Base-by-base conservation (phyloP, 1,140 invertebrate species). In the Plutomurus gul region DNA sequence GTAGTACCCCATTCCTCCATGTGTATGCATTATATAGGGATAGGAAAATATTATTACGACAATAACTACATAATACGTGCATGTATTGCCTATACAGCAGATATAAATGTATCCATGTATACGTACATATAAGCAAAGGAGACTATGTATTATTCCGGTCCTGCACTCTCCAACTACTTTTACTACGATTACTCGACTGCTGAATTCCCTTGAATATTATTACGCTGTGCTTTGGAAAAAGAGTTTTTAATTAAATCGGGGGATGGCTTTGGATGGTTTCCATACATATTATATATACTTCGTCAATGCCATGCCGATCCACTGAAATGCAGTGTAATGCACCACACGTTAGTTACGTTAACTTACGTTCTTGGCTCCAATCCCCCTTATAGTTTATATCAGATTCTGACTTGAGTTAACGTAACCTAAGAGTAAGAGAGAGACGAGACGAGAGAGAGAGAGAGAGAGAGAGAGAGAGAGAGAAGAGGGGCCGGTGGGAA, bases 401-500 rank as follows among this genome's bases (percentile, higher is more conserved):
- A 4, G 56, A 65, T 25, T 65, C 56, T 65, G 6, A 43, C 39
- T 11, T 4, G 25, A 27, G 22, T 27, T 16, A 25, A 65, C 27
- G 30, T 65, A 65, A 65, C 56, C 56, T 65, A 65, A 16, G 47
- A 51, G 56, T 33, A 27, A 60, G 56, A 65, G 56, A 65, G 56
- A 65, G 36, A 30, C 30, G 56, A 30, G 56, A 30, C 56, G 27
- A 30, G 70, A 40, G 70, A 37, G 70, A 72, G n/a, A n/a, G n/a
- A n/a, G n/a, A n/a, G n/a, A n/a, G n/a, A n/a, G n/a, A n/a, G n/a
- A n/a, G n/a, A 51, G 56, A 60, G 51, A 60, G 56, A 65, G 56
- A 65, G 56, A 65, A 65, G 56, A 65, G 56, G 56, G 56, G 56
- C 56, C 56, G 56, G 70, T 72, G 70, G 70, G 70, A 72, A 72